Percentiles rank a stretch among this genome's conserved stretches.
phyloP scores from a whole-genome alignment of 2,888 invertebrate genomes.

The Cordilura impudica region DNA sequence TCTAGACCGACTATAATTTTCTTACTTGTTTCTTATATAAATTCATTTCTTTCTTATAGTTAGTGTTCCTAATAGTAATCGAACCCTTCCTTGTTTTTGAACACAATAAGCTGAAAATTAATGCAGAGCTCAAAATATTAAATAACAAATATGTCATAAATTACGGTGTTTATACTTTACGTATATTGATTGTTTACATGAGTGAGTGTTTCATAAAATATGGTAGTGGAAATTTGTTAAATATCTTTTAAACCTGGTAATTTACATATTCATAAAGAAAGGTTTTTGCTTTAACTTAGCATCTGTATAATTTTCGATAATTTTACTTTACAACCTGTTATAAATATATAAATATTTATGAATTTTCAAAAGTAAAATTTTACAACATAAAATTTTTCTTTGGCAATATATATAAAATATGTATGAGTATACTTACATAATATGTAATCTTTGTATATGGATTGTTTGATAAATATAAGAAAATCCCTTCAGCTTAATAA shows the following conservation, averaged over 20 bases:
- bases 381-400: neutral
- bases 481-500: no score
- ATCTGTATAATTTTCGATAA: neutral
- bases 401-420: neutral
- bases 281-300: neutral
- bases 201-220: neutral
- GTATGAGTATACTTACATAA: neutral
- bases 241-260: neutral
- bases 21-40: no score
- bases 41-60: no score
- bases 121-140: no score
- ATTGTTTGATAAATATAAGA: no score
- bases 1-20: no score
- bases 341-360: neutral
- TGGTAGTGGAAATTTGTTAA: neutral
- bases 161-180: no score
- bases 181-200: neutral
- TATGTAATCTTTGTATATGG: no score
- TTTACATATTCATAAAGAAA: neutral
- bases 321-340: neutral
- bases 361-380: neutral
- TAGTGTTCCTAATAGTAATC: no score
- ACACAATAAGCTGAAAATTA: no score
- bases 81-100: no score
- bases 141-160: no score